phyloP scores from a whole-genome alignment of 2,113 vertebrate genomes.

The Raja brachyura region DNA sequence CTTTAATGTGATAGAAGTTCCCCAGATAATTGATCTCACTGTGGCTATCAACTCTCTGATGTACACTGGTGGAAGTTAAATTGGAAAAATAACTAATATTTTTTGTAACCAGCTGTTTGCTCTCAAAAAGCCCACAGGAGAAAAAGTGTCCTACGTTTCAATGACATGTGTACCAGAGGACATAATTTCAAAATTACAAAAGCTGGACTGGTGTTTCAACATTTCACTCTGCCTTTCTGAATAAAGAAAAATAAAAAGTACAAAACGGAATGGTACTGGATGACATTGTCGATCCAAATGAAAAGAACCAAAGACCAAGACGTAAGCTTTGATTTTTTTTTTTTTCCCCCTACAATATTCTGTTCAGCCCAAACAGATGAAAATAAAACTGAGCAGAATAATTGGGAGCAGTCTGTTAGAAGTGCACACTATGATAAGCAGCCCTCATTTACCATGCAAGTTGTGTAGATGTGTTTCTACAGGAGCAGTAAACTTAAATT shows the following conservation, averaged over 20 bases:
- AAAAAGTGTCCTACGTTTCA: neutral
- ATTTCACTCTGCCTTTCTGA: neutral
- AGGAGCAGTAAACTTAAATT: neutral
- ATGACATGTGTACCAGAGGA: neutral
- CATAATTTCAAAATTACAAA: neutral
- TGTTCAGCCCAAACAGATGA: neutral
- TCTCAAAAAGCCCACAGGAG: neutral
- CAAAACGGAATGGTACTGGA: neutral
- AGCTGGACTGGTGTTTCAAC: neutral
- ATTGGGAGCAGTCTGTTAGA: slow-evolving; percentile 21
- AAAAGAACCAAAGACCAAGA: neutral
- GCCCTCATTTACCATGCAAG: neutral
- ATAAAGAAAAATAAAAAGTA: neutral
- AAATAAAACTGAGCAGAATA: neutral
- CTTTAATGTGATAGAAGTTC: neutral
- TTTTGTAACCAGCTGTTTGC: neutral
- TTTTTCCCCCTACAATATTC: neutral
- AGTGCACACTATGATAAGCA: neutral
- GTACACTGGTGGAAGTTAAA: neutral
- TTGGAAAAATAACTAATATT: neutral
- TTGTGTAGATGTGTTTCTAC: neutral
- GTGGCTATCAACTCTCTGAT: neutral
- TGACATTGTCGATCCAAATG: neutral
- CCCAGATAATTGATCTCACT: neutral
- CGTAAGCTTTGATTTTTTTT: slow-evolving; percentile 8